Conservation (phyloP, 2,888 invertebrate species). For the Eupeodes luniger region DNA sequence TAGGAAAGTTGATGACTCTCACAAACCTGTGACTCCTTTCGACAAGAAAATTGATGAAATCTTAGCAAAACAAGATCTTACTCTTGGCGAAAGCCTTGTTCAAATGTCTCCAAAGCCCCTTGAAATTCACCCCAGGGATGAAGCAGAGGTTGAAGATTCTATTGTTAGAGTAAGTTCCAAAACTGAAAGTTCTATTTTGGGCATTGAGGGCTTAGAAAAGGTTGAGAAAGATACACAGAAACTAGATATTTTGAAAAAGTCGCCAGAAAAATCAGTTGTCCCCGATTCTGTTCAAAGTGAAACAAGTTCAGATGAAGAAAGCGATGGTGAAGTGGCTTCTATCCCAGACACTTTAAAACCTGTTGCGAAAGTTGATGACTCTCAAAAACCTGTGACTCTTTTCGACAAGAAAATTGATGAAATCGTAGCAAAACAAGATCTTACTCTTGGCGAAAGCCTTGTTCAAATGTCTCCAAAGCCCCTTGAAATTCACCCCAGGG, state of each 20-base stretch:
- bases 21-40: not conserved
- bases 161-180: not conserved
- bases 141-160: not conserved
- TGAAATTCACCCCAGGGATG: not conserved
- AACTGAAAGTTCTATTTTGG: not conserved
- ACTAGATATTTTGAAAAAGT: too few relatives aligned
- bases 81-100: not conserved
- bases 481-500: not conserved
- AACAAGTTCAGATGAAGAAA: not conserved
- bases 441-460: not conserved
- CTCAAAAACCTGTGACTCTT: not conserved
- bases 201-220: not conserved
- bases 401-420: not conserved
- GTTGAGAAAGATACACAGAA: too few relatives aligned
- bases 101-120: not conserved
- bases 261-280: not conserved
- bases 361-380: not conserved
- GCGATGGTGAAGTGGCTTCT: not conserved
- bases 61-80: not conserved
- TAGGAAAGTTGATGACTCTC: not conserved
- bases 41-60: not conserved
- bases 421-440: not conserved
- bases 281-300: not conserved
- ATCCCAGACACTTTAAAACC: not conserved
- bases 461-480: not conserved